These are phyloP conservation scores for Potorous gilbertii DNA, from an alignment of 2,797 vertebrate genomes.

Conservation along the genomic window DNA sequence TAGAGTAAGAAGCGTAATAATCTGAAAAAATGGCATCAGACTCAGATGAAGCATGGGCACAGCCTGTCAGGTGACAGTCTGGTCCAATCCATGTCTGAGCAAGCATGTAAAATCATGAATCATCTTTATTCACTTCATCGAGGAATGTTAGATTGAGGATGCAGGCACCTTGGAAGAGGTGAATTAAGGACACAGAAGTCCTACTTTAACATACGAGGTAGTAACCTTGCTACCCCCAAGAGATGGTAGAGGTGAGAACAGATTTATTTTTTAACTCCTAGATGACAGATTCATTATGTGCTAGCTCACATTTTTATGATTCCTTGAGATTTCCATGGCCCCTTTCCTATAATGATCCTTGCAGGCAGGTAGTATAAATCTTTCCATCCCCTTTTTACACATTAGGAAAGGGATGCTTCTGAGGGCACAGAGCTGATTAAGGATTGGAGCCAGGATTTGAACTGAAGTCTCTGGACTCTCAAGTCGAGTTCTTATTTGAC, in stretches of 20 bases:
- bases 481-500: neutral
- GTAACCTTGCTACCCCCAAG: neutral
- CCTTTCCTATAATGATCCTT: neutral
- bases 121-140: neutral
- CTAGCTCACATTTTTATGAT: neutral
- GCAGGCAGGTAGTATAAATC: neutral
- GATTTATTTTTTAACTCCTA: neutral
- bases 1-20: neutral
- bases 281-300: neutral
- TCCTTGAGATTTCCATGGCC: neutral
- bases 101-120: neutral
- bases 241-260: neutral
- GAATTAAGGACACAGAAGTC: neutral
- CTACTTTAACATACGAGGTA: neutral
- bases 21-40: neutral
- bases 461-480: neutral
- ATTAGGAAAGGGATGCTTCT: neutral
- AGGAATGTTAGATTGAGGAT: neutral
- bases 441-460: neutral
- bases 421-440: neutral
- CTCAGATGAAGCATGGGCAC: neutral
- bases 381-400: neutral
- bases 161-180: neutral
- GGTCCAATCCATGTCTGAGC: neutral
- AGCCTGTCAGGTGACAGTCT: neutral